These are phyloP conservation scores for Lycodopsis pacificus DNA, from an alignment of 2,797 vertebrate genomes.

Conservation along the genomic window DNA sequence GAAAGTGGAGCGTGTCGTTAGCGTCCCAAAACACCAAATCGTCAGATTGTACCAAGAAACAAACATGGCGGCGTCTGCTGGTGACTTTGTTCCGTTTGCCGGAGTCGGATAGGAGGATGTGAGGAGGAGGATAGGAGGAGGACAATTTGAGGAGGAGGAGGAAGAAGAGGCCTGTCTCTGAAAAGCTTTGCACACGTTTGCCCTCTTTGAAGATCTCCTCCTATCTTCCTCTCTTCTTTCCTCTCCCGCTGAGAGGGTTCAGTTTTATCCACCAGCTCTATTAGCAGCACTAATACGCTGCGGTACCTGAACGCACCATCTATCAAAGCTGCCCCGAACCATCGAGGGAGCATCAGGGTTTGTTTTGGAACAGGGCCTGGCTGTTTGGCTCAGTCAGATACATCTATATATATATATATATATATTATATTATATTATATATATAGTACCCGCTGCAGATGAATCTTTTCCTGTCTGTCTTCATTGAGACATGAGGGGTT, in stretches of 20 bases:
- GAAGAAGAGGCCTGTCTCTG: too few relatives aligned
- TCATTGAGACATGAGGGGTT: too few relatives aligned
- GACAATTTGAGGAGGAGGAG: too few relatives aligned
- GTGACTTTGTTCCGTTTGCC: too few relatives aligned
- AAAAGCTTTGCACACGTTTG: too few relatives aligned
- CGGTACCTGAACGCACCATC: conserved; percentile 37
- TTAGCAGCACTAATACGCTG: conserved; percentile 42
- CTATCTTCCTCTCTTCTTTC: conserved; percentile 31
- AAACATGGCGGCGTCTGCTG: not conserved
- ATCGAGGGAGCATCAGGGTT: conserved; percentile 40
- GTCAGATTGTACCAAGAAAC: not conserved
- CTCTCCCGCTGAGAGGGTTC: conserved; percentile 43
- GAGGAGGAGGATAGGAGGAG: too few relatives aligned
- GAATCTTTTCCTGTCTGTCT: not conserved
- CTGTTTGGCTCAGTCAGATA: conserved; percentile 29
- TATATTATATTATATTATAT: not conserved
- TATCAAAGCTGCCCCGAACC: conserved; percentile 53
- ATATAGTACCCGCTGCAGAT: conserved; percentile 23
- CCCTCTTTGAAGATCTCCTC: conserved; percentile 2
- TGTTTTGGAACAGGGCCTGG: conserved; percentile 48
- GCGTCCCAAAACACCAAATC: conserved; percentile 32
- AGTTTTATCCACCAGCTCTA: conserved; percentile 46
- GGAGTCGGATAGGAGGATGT: too few relatives aligned
- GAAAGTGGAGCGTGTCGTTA: conserved; percentile 46
- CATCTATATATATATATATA: conserved; percentile 3